Percentiles rank a stretch among this genome's conserved stretches.
Conservation (phyloP, 2,797 vertebrate genomes). For the Pangasius mekongensis region DNA sequence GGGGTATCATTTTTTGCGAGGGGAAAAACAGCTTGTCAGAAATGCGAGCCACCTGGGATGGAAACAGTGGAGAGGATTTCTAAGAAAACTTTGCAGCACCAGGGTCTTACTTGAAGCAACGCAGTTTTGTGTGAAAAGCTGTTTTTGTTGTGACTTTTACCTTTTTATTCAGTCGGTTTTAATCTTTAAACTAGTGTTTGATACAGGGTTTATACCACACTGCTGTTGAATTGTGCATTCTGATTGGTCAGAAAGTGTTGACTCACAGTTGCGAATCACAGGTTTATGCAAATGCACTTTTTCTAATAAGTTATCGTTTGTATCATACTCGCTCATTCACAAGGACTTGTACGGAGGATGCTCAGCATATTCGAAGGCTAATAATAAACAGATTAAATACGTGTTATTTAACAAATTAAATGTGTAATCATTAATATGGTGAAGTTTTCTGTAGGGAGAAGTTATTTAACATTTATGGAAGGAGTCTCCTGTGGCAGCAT, state of each 20-base stretch:
- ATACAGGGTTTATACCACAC: neutral
- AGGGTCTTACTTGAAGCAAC: neutral
- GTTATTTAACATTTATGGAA: neutral
- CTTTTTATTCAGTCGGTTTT: neutral
- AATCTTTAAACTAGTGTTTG: neutral
- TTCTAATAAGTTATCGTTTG: neutral
- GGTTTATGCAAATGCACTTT: neutral
- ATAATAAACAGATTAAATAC: neutral
- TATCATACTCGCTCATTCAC: neutral
- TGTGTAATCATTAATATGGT: neutral
- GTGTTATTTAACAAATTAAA: neutral
- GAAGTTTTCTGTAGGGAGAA: neutral
- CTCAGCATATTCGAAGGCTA: neutral
- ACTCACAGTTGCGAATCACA: neutral
- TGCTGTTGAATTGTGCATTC: neutral
- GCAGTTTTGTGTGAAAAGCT: neutral
- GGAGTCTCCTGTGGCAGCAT: neutral
- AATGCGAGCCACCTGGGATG: constrained; percentile 52
- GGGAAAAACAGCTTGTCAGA: constrained; percentile 43
- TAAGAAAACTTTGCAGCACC: constrained; percentile 1
- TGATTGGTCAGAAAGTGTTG: neutral
- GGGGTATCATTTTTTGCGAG: constrained; percentile 43
- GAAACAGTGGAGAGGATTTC: constrained; percentile 39
- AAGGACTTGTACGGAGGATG: neutral
- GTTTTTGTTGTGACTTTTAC: neutral